Base-by-base conservation (phyloP, 2,888 invertebrate species). In the Mesorhabditis spiculigera region DNA sequence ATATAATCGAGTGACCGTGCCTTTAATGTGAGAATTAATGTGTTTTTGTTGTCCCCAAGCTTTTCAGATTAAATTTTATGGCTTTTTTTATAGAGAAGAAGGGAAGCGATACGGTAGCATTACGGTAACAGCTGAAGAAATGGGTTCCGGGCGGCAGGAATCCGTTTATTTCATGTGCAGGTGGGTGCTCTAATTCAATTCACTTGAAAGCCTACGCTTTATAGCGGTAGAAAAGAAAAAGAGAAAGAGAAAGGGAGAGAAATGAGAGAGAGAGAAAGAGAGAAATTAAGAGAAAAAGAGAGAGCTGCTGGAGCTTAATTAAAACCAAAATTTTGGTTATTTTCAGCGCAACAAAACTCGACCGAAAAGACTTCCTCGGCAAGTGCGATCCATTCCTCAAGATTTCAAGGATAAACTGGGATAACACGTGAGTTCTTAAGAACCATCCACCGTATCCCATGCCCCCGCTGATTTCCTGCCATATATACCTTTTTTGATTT, bases 341-440 rank as follows among this genome's bases (percentile, higher is more conserved):
- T 16, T 68, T 76, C 65, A 66, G 63, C 41, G 73, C 71, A 1
- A 73, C 75, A 8, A 86, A 87, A 62, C 77, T 89, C 65, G 88
- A 89, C 75, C 87, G 87, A 76, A 88, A 88, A 76, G 89, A 89
- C 78, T 86, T 88, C 73, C 86, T 89, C 77, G 88, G 89, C 8
- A 89, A 89, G 76, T 89, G 88, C 43, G 88, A 89, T 79, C 89
- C 89, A 0, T 89, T 88, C 73, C 78, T 89, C 10, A 82, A 87
- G 42, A 85, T 89, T 69, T 85, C 86, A 72, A 85, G 88, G 71
- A 83, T 84, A 42, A 88, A 88, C 81, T 88, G 87, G 73, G 88
- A 88, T 76, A 85, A 82, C 68, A 87, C 86, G 88, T 88, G 77
- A 72, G 81, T 45, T 28, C 3, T 3, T 28, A 28, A 28, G 3